Base-by-base conservation (phyloP, 2,797 vertebrate species). In the Phrynocephalus guinanensis region DNA sequence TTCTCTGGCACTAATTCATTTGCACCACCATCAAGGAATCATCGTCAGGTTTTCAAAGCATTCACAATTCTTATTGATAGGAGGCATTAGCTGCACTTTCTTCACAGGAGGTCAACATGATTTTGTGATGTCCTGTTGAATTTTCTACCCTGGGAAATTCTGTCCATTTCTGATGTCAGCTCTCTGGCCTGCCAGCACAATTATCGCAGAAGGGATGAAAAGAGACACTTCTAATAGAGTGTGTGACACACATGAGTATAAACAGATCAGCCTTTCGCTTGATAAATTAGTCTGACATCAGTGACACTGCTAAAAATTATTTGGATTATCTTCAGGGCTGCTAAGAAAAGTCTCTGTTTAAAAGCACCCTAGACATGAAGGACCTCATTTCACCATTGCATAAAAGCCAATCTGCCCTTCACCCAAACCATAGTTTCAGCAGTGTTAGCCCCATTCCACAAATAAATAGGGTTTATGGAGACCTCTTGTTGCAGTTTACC, bases 1-100 rank as follows among this genome's bases (percentile, higher is more conserved):
- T 94, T 93, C 86, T 90, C 91, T 94, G 87, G 89, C 93, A 93
- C 87, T 92, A 92, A 94, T 94, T 95, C 93, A 92, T 95, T 95
- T 63, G 92, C 10, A 1, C 87, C 0, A 0, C 90, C 86, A 72
- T 93, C 76, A 93, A 93, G 88, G 79, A 94, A 92, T 79, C 90
- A 77, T 79, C 72, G 0, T 92, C 88, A 87, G 87, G 87, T 92
- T 96, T 93, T 91, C 89, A 92, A 77, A 2, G 0, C 1, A 0
- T 88, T 91, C 85, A 81, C 82, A 92, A 86, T 88, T 84, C 89
- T 90, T 92, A 87, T 85, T 91, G 90, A 88, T 92, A 90, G 92
- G 91, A 93, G 92, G 73, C 82, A 88, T 89, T 89, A 87, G 86
- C 60, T 88, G 71, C 71, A 83, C 48, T 3, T 91, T 93, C 88